Percentiles rank a stretch among this genome's conserved stretches.
These are phyloP conservation scores for Heliconius charithonia DNA, from an alignment of 2,888 invertebrate genomes.

Conservation along the genomic window DNA sequence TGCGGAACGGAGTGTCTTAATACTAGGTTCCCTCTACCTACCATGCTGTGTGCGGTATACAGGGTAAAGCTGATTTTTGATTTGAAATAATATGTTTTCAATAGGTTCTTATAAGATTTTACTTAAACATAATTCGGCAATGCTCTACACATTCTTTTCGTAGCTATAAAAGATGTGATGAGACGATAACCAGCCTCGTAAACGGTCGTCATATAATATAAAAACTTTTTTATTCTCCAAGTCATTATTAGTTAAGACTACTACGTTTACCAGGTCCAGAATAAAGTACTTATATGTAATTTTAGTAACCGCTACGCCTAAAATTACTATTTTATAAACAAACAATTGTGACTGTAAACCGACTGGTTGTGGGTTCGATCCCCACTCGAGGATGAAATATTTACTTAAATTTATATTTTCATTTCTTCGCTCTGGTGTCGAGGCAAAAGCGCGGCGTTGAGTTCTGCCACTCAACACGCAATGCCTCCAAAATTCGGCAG, in stretches of 20 bases:
- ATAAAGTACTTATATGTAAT: not conserved
- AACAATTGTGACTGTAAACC: too few relatives aligned
- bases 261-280: not conserved
- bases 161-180: not conserved
- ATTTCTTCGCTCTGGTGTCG: too few relatives aligned
- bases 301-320: not conserved
- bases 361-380: too few relatives aligned
- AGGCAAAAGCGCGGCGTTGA: too few relatives aligned
- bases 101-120: not conserved
- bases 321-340: not conserved
- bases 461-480: too few relatives aligned
- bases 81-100: not conserved
- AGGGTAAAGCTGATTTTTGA: too few relatives aligned
- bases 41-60: too few relatives aligned
- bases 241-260: not conserved
- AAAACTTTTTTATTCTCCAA: constrained; percentile 6
- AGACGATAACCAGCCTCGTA: constrained; percentile 12
- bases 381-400: too few relatives aligned
- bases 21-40: too few relatives aligned
- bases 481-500: too few relatives aligned
- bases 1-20: too few relatives aligned
- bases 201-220: constrained; percentile 2
- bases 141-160: not conserved
- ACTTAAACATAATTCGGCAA: not conserved
- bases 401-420: too few relatives aligned